Evolutionary conservation across 2,888 invertebrate species (phyloP).

Genomic region (Epirrita christyi): DNA sequence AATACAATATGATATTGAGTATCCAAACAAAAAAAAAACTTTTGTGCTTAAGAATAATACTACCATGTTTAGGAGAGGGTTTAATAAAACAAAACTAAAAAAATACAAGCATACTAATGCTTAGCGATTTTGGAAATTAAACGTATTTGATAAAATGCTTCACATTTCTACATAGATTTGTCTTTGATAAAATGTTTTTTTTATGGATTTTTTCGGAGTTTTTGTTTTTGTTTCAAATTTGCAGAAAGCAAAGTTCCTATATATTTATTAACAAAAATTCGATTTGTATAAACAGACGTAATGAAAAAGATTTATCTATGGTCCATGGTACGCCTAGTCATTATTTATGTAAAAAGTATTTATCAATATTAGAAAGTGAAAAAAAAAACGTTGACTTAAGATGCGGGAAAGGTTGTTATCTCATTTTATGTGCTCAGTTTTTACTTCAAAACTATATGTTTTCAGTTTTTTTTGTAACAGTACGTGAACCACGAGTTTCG

Average conservation of each 20-base stretch:
- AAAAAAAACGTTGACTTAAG: constrained; percentile 61
- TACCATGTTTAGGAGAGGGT: constrained; percentile 65
- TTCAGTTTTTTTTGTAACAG: constrained; percentile 26
- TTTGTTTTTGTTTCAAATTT: constrained; percentile 54
- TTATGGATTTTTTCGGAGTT: constrained; percentile 38
- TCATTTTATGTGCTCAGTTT: constrained; percentile 57
- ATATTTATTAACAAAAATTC: constrained; percentile 62
- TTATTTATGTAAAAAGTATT: constrained; percentile 76
- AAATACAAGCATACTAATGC: constrained; percentile 59
- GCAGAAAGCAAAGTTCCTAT: constrained; percentile 82
- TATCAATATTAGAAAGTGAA: constrained; percentile 66
- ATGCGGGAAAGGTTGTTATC: constrained; percentile 47
- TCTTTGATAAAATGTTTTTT: constrained; percentile 41
- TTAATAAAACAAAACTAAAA: constrained; percentile 54
- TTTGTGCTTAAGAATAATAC: constrained; percentile 69
- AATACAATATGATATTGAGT: constrained; percentile 47
- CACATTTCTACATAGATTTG: constrained; percentile 52
- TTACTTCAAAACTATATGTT: constrained; percentile 33
- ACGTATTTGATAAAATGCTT: constrained; percentile 64
- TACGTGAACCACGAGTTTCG: constrained; percentile 4
- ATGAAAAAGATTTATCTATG: constrained; percentile 60
- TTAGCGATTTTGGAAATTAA: constrained; percentile 63
- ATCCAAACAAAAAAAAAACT: constrained; percentile 56
- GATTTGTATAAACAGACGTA: constrained; percentile 54
- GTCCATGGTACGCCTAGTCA: constrained; percentile 82